phyloP scores from a whole-genome alignment of 2,888 invertebrate species.

The Latrodectus elegans region DNA sequence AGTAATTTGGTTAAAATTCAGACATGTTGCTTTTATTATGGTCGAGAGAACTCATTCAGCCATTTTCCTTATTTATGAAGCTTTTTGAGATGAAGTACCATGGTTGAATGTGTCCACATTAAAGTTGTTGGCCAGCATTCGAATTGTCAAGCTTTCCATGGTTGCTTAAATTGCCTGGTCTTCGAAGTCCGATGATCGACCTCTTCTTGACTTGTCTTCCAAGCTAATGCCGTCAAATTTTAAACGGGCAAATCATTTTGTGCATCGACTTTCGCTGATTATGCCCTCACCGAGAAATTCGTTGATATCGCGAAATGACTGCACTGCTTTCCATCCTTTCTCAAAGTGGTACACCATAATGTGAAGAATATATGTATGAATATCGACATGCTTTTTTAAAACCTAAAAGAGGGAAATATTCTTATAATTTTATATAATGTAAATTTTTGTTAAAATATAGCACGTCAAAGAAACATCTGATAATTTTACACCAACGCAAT shows the following conservation, averaged over 20 bases:
- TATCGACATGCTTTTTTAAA: no score
- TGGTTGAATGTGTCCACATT: background rate
- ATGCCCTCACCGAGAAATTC: background rate
- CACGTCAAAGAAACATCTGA: no score
- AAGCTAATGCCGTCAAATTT: slow-evolving; percentile 5
- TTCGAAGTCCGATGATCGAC: slow-evolving; percentile 1
- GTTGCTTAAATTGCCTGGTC: slow-evolving; percentile 29
- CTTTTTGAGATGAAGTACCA: slow-evolving; percentile 4
- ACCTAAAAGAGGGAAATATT: no score
- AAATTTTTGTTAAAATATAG: no score
- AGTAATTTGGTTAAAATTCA: background rate
- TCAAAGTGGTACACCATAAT: slow-evolving; percentile 6
- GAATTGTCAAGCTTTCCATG: slow-evolving; percentile 9
- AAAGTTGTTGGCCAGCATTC: background rate
- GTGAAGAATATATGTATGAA: slow-evolving; percentile 9
- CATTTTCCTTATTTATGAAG: slow-evolving; percentile 13
- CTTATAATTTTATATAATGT: no score
- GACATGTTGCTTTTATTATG: background rate
- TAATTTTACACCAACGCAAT: no score
- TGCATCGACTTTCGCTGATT: slow-evolving; percentile 14
- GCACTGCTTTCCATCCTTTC: background rate
- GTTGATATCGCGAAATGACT: no score
- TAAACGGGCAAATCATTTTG: slow-evolving; percentile 12
- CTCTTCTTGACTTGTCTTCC: background rate
- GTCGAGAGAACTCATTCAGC: slow-evolving; percentile 1